Percentiles rank a stretch among this genome's conserved stretches.
These are phyloP conservation scores for Parus major DNA, from an alignment of 2,113 vertebrate genomes.

Conservation along the genomic window DNA sequence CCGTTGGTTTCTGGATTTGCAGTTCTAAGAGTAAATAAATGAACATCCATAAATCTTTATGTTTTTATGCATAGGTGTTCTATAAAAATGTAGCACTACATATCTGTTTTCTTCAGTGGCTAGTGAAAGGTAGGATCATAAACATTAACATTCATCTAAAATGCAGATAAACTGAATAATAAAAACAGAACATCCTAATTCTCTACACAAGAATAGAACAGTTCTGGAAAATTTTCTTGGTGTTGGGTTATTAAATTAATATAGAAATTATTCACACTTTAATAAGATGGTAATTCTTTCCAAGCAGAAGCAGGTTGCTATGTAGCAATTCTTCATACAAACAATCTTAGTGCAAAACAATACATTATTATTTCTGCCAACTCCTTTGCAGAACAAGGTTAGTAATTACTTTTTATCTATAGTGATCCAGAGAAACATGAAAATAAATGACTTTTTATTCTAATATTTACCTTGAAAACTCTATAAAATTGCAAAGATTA, in stretches of 20 bases:
- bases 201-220: background rate
- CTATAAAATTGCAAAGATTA: background rate
- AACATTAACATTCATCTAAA: background rate
- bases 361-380: background rate
- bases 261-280: background rate
- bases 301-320: conserved; percentile 36
- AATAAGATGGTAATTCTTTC: conserved; percentile 41
- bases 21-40: background rate
- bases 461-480: background rate
- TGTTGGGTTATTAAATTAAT: background rate
- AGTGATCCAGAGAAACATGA: background rate
- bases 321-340: background rate
- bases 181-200: background rate
- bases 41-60: background rate
- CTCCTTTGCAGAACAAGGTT: background rate
- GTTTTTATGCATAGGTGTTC: too few species aligned
- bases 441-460: background rate
- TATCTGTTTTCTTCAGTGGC: background rate
- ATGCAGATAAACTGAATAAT: background rate
- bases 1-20: background rate
- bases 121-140: background rate
- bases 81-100: background rate
- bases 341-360: background rate
- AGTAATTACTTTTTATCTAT: conserved; percentile 14
- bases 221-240: background rate